Evolutionary conservation across 2,888 invertebrate genomes (phyloP).

Genomic region (Poecilobothrus nobilitatus): DNA sequence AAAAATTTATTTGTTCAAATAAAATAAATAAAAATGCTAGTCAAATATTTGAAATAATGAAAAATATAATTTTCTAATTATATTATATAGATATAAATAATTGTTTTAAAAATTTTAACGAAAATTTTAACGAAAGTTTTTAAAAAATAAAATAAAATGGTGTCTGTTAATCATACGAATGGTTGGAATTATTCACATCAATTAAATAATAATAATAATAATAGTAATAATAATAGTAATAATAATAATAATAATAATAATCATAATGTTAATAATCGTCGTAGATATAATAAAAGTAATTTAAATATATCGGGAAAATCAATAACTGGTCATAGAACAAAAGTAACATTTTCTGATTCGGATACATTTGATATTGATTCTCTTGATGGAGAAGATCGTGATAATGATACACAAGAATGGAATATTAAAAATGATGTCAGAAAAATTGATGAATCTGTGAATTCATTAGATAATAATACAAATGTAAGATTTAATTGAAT

Average conservation of each 20-base stretch:
- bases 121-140: too few relatives aligned
- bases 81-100: not conserved
- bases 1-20: too few relatives aligned
- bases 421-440: not conserved
- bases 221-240: not conserved
- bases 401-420: constrained; percentile 11
- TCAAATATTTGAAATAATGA: too few relatives aligned
- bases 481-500: not conserved
- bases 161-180: not conserved
- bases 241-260: constrained; percentile 19
- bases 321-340: constrained; percentile 14
- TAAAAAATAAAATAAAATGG: not conserved
- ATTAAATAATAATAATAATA: not conserved
- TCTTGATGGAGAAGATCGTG: constrained; percentile 22
- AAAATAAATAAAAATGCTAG: too few relatives aligned
- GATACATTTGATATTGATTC: constrained; percentile 26
- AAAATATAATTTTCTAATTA: too few relatives aligned
- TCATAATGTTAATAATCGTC: constrained; percentile 11
- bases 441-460: not conserved
- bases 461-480: not conserved
- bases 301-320: not conserved
- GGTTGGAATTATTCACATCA: not conserved
- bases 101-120: too few relatives aligned
- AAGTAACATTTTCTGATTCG: constrained; percentile 21
- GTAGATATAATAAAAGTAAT: constrained; percentile 8